Evolutionary conservation across 2,888 invertebrate genomes (phyloP).

Genomic region (Tenthredo notha): DNA sequence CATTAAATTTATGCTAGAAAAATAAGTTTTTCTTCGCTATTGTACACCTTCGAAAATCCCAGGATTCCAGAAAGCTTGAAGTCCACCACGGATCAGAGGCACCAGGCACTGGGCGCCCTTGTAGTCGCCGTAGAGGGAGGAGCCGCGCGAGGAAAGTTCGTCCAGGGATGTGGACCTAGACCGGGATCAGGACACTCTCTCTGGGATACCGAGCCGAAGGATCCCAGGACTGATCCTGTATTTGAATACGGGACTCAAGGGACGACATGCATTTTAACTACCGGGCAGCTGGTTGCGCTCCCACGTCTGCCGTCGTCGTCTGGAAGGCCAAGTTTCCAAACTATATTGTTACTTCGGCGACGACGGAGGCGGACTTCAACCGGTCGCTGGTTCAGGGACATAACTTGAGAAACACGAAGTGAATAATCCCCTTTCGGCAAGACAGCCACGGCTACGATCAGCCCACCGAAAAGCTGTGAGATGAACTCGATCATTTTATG

Average conservation of each 20-base stretch:
- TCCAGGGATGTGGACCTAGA: slow-evolving; percentile 63
- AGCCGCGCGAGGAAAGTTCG: slow-evolving; percentile 47
- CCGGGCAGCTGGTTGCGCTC: slow-evolving; percentile 76
- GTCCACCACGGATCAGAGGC: slow-evolving; percentile 28
- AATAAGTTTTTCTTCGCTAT: neutral
- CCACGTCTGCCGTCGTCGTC: slow-evolving; percentile 73
- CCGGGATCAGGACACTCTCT: slow-evolving; percentile 71
- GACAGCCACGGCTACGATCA: neutral
- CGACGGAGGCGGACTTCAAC: slow-evolving; percentile 38
- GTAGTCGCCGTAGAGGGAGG: slow-evolving; percentile 38
- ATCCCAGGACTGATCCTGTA: slow-evolving; percentile 75
- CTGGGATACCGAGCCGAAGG: slow-evolving; percentile 73
- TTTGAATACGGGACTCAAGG: slow-evolving; percentile 77
- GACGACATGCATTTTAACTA: slow-evolving; percentile 79
- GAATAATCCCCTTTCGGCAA: slow-evolving; percentile 50
- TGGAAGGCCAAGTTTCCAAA: slow-evolving; percentile 75
- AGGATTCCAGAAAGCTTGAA: slow-evolving; percentile 29
- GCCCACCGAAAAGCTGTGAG: slow-evolving; percentile 17
- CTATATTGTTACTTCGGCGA: slow-evolving; percentile 71
- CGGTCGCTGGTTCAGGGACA: slow-evolving; percentile 35
- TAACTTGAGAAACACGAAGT: slow-evolving; percentile 47
- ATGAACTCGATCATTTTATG: slow-evolving; percentile 31
- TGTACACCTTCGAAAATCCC: neutral
- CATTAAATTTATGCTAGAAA: neutral
- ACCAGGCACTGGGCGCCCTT: slow-evolving; percentile 3